Percentiles rank a stretch among this genome's conserved stretches.
Evolutionary conservation across 2,797 vertebrate species (phyloP).

Genomic region (Sitta carolinensis): DNA sequence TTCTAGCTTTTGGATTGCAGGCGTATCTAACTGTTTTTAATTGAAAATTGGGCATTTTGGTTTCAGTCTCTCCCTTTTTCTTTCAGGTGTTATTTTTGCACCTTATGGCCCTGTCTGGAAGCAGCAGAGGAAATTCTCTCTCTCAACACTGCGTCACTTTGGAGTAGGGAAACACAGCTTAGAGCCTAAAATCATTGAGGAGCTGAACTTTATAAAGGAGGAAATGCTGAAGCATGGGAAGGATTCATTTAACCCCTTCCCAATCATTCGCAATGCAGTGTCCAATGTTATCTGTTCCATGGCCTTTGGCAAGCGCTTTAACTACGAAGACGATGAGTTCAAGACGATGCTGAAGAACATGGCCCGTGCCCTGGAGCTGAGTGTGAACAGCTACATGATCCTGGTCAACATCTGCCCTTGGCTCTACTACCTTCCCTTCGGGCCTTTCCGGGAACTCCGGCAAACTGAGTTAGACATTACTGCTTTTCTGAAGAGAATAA

Average conservation of each 20-base stretch:
- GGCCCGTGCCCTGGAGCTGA: constrained; percentile 86
- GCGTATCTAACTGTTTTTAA: background rate
- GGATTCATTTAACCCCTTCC: constrained; percentile 77
- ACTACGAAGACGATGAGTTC: constrained; percentile 86
- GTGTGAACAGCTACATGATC: constrained; percentile 81
- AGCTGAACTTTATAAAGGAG: constrained; percentile 82
- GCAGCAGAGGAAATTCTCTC: constrained; percentile 92
- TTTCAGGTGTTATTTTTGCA: constrained; percentile 91
- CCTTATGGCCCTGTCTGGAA: constrained; percentile 90
- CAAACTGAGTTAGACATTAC: constrained; percentile 86
- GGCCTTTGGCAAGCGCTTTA: constrained; percentile 88
- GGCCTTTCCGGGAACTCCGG: constrained; percentile 86
- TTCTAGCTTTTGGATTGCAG: background rate
- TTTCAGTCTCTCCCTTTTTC: background rate
- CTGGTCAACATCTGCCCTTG: constrained; percentile 88
- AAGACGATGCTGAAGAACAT: constrained; percentile 84
- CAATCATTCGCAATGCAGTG: constrained; percentile 84
- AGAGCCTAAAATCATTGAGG: constrained; percentile 89
- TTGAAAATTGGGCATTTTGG: background rate
- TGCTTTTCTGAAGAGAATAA: constrained; percentile 88
- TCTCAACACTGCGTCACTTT: constrained; percentile 87
- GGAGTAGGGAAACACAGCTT: constrained; percentile 89
- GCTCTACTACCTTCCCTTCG: constrained; percentile 90
- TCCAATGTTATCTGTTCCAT: constrained; percentile 95
- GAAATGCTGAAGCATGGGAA: constrained; percentile 81